Conservation (phyloP, 2,113 vertebrate species). For the Heliornis fulica region DNA sequence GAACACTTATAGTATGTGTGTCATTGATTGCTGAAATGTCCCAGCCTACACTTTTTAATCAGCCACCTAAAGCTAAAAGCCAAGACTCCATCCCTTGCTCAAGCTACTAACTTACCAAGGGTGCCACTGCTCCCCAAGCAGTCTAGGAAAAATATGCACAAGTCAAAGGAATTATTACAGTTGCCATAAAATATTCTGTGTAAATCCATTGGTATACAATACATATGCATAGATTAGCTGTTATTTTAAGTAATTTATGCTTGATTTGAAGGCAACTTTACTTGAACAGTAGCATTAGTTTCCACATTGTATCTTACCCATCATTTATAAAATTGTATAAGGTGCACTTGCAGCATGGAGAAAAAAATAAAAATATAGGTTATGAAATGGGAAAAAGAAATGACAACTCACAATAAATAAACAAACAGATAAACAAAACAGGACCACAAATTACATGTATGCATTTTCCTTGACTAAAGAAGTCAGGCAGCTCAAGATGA, state of each 20-base stretch:
- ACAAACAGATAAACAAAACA: neutral
- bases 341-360: slow-evolving; percentile 87
- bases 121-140: neutral
- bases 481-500: neutral
- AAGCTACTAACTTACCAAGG: neutral
- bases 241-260: neutral
- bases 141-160: slow-evolving; percentile 30
- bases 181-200: neutral
- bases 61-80: neutral
- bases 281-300: slow-evolving; percentile 34
- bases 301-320: slow-evolving; percentile 71
- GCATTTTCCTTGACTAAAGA: neutral
- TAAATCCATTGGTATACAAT: neutral
- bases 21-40: neutral
- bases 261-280: slow-evolving; percentile 9
- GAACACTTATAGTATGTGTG: neutral
- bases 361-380: slow-evolving; percentile 77
- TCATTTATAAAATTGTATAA: slow-evolving; percentile 74
- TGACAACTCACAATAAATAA: slow-evolving; percentile 9
- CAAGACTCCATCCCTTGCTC: neutral
- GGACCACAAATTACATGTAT: neutral
- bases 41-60: neutral
- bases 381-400: slow-evolving; percentile 68
- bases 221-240: neutral
- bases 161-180: slow-evolving; percentile 5